Evolutionary conservation across 2,113 vertebrate species (phyloP), one percentile per base, ranked within the genome.

Genomic region (Dromaius novaehollandiae): DNA sequence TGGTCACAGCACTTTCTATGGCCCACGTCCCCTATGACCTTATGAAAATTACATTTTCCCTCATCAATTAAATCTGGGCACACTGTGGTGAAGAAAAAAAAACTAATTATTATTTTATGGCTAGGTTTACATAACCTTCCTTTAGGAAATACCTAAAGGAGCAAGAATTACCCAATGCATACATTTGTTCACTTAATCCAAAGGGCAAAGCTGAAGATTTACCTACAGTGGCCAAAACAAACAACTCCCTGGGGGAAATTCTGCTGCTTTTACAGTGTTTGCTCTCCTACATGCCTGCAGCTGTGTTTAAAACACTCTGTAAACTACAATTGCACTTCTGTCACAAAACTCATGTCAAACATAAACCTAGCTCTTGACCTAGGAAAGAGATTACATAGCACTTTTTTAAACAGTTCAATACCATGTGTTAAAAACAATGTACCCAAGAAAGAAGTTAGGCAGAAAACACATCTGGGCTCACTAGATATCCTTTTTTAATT

Each of bases 221-320:
- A 93, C 90, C 94, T 92, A 40, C 19, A 1, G 92, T 3, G 26
- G 95, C 93, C 95, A 97, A 97, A 96, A 93, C 93, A 97, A 97
- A 93, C 86, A 93, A 75, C 80, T 34, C 81, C 90, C 60, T 0
- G 3, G 8, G 56, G 88, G 76, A 76, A 93, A 48, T 6, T 34
- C 84, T 64, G 25, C 88, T 58, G 69, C 92, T 46, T 6, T 46
- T 18, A 53, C 86, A 9, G 61, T 20, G 78, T 68, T 73, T 60
- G 92, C 75, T 86, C 83, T 66, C 77, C 87, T 32, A 69, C 71
- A 65, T 3, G 63, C 28, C 86, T 26, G 8, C 88, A 90, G 93
- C 93, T 76, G 66, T 46, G 63, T 68, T 63, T 93, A 34, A 42
- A 80, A n/a, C 69, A 10, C 84, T 82, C 84, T 79, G 42, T 6